Evolutionary conservation across 1,140 invertebrate species (phyloP).

Genomic region (Tetramorium parvispinum): DNA sequence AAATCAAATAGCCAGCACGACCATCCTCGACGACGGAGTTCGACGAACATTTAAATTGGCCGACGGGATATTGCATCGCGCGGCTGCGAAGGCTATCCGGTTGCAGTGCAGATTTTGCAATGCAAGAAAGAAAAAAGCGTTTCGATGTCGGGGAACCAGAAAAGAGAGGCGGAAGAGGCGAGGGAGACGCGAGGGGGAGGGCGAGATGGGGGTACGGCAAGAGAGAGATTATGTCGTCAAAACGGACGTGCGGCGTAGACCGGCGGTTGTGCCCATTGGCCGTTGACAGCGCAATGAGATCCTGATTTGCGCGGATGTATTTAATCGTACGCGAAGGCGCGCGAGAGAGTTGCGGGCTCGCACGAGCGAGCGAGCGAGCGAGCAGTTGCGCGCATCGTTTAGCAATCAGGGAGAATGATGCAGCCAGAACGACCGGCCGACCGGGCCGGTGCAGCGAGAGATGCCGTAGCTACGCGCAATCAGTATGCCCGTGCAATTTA

Average conservation of each 20-base stretch:
- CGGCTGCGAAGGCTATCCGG: slow-evolving; percentile 48
- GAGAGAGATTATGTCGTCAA: slow-evolving; percentile 73
- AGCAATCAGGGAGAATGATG: slow-evolving; percentile 80
- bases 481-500: slow-evolving; percentile 71
- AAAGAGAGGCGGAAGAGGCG: slow-evolving; percentile 12
- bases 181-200: neutral
- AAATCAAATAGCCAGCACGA: neutral
- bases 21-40: neutral
- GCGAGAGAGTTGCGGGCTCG: slow-evolving; percentile 59
- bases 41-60: slow-evolving; percentile 63
- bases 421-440: slow-evolving; percentile 72
- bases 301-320: slow-evolving; percentile 72
- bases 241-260: slow-evolving; percentile 57
- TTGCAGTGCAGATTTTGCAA: slow-evolving; percentile 26
- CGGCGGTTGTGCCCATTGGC: slow-evolving; percentile 62
- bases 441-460: slow-evolving; percentile 50
- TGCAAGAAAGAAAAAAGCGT: slow-evolving; percentile 29
- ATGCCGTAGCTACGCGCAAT: slow-evolving; percentile 57
- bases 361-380: slow-evolving; percentile 72
- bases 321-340: slow-evolving; percentile 63
- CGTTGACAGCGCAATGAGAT: slow-evolving; percentile 77
- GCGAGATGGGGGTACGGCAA: slow-evolving; percentile 15
- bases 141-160: slow-evolving; percentile 48
- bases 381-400: slow-evolving; percentile 77
- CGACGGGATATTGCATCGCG: slow-evolving; percentile 46